Percentiles rank a stretch among this genome's conserved stretches.
Conservation (phyloP, 1,140 invertebrate genomes). For the Fopius arisanus region DNA sequence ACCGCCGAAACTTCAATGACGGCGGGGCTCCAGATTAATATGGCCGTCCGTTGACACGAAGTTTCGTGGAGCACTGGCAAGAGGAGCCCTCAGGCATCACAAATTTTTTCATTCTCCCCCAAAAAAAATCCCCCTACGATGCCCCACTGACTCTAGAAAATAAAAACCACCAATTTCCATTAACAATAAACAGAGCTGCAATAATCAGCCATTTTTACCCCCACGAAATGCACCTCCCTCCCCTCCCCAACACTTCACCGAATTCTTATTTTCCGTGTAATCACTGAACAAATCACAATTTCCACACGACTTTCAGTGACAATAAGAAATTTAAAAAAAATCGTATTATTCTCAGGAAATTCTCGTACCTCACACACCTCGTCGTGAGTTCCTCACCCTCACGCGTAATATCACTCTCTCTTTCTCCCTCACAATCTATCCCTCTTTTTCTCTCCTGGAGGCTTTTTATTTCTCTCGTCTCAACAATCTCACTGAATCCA, state of each 20-base stretch:
- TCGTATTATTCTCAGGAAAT: too few relatives aligned
- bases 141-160: background rate
- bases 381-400: conserved; percentile 30
- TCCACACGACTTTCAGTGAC: too few relatives aligned
- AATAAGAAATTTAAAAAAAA: too few relatives aligned
- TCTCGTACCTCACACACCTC: conserved; percentile 12
- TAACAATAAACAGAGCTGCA: background rate
- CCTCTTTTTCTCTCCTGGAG: conserved; percentile 2
- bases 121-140: background rate
- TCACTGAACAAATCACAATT: background rate
- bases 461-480: conserved; percentile 25
- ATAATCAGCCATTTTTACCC: conserved; percentile 23
- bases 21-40: conserved; percentile 54
- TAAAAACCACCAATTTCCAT: background rate
- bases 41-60: conserved; percentile 55
- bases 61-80: conserved; percentile 36
- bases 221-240: conserved; percentile 18
- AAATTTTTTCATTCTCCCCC: background rate
- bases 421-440: background rate
- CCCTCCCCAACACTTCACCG: conserved; percentile 18
- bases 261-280: background rate
- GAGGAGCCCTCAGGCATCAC: conserved; percentile 17
- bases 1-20: conserved; percentile 37
- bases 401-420: background rate
- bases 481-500: background rate